Conservation (phyloP, 2,797 vertebrate species). For the Leptoclinus maculatus region DNA sequence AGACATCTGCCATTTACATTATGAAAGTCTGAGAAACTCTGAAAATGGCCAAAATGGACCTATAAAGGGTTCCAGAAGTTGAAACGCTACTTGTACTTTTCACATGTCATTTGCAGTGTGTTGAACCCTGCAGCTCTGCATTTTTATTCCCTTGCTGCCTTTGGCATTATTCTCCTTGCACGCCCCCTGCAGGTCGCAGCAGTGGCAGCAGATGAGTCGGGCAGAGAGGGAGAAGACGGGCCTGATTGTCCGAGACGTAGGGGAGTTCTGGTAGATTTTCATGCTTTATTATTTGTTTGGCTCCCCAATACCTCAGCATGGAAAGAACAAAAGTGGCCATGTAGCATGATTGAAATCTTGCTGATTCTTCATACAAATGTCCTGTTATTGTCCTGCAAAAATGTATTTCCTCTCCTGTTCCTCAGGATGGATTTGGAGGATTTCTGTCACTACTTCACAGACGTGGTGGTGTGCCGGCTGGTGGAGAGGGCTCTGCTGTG, state of each 20-base stretch:
- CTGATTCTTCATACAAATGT: not conserved
- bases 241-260: slow-evolving; percentile 84
- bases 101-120: slow-evolving; percentile 37
- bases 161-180: slow-evolving; percentile 29
- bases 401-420: not conserved
- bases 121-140: not conserved
- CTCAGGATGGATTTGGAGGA: slow-evolving; percentile 88
- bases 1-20: slow-evolving; percentile 60
- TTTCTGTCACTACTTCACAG: slow-evolving; percentile 87
- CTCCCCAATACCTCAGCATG: not conserved
- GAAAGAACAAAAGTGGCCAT: not conserved
- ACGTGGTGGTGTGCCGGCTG: slow-evolving; percentile 86
- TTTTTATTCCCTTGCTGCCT: not conserved
- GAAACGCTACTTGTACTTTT: slow-evolving; percentile 45
- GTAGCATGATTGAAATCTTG: not conserved
- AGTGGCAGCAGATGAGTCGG: slow-evolving; percentile 84
- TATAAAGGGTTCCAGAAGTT: slow-evolving; percentile 60
- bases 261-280: slow-evolving; percentile 85
- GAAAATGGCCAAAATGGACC: slow-evolving; percentile 52
- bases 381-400: not conserved
- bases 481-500: slow-evolving; percentile 81
- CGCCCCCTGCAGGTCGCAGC: slow-evolving; percentile 79
- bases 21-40: slow-evolving; percentile 49
- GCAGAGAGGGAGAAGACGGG: slow-evolving; percentile 85
- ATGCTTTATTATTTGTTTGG: not conserved